These are phyloP conservation scores for Acomys russatus DNA, from an alignment of 2,797 vertebrate genomes.

Conservation along the genomic window DNA sequence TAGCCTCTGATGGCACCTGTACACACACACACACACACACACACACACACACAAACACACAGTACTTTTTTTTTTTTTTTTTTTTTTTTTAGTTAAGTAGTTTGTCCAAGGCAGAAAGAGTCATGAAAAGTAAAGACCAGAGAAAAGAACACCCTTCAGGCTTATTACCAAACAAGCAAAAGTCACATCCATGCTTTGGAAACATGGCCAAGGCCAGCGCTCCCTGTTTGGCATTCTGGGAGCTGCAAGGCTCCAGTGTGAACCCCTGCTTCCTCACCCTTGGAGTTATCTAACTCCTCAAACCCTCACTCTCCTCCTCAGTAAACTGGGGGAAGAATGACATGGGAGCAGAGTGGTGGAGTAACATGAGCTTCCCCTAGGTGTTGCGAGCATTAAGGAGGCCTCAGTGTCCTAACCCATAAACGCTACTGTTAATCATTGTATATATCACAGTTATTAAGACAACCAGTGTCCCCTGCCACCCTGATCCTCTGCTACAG, in stretches of 20 bases:
- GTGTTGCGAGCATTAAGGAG: not conserved
- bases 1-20: not conserved
- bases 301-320: not conserved
- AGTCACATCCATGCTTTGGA: not conserved
- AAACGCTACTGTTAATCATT: not conserved
- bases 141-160: not conserved
- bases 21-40: not conserved
- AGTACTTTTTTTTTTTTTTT: not conserved
- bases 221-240: not conserved
- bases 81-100: not conserved
- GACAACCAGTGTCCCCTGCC: not conserved
- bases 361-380: not conserved
- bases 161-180: constrained; percentile 22
- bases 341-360: not conserved
- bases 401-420: not conserved
- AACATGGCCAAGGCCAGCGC: not conserved
- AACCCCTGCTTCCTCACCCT: not conserved
- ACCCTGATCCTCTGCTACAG: not conserved
- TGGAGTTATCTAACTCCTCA: not conserved
- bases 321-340: not conserved
- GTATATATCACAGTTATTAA: not conserved
- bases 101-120: constrained; percentile 20
- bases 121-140: not conserved
- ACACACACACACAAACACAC: not conserved
- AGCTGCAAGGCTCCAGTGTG: accelerated